Base-by-base conservation (phyloP, 2,113 vertebrate species). In the Passer domesticus region DNA sequence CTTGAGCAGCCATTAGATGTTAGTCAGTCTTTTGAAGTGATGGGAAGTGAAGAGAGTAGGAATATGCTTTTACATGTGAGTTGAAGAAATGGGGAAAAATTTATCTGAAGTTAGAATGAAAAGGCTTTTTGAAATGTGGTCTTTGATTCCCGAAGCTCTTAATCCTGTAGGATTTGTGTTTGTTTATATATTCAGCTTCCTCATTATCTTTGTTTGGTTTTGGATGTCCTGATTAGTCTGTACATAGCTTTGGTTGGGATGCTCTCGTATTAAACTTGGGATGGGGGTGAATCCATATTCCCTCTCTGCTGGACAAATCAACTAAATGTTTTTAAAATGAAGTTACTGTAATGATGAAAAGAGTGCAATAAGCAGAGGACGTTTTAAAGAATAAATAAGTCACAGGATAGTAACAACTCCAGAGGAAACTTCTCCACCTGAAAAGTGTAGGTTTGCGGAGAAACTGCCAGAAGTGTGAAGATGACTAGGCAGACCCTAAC, bases 161-260 rank as follows among this genome's bases (percentile, higher is more conserved):
- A 93, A 96, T 94, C 72, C 52, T 67, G 52, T 63, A 78, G 82
- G 64, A 92, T 95, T 97, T 85, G 11, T 66, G 20, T 81, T 79
- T 91, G 93, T 92, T 97, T 96, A 75, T 90, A 41, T 67, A n/a
- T 86, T 83, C 37, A 33, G 59, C 60, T 81, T 93, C 76, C 64
- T 74, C 44, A 74, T 92, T 83, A 83, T 91, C 78, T 95, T 88
- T 89, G 77, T 94, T 95, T 97, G 39, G 67, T 35, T 96, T 93
- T 41, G 27, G 35, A 46, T 8, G 1, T 58, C 22, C 72, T 80
- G 77, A 58, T 87, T 35, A 91, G 53, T 68, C 66, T 79, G 50
- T 23, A 27, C 30, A 17, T 64, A 37, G 53, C 52, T 92, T 88
- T 67, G 59, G 9, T 20, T 89, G 84, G 39, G 87, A 74, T 83